Conservation (phyloP, 2,797 vertebrate species). For the Rhincodon typus region DNA sequence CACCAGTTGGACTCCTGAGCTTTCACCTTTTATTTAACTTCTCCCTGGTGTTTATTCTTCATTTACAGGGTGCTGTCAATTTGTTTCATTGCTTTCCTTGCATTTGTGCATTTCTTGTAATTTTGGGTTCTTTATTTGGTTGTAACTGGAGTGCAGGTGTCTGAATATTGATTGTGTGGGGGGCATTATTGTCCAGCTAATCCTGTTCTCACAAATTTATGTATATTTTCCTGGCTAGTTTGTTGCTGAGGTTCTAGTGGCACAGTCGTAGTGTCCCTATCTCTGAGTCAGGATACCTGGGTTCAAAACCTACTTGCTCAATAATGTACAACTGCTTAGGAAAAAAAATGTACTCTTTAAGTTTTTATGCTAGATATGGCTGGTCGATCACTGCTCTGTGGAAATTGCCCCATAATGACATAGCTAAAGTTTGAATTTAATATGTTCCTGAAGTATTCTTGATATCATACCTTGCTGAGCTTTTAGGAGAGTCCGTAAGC, state of each 20-base stretch:
- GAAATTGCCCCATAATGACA: background rate
- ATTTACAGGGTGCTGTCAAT: background rate
- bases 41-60: background rate
- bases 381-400: background rate
- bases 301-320: too few species aligned
- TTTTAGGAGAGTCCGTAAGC: background rate
- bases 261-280: too few species aligned
- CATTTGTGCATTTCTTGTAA: too few species aligned
- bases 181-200: background rate
- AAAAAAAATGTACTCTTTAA: too few species aligned
- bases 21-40: background rate
- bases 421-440: background rate
- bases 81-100: background rate
- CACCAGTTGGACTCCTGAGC: background rate
- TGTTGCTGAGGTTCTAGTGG: background rate
- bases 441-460: background rate
- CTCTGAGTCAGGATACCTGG: too few species aligned
- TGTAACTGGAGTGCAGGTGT: background rate
- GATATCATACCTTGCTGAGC: background rate
- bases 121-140: too few species aligned
- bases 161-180: background rate
- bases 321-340: too few species aligned
- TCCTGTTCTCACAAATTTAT: background rate
- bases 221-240: background rate
- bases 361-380: background rate